phyloP scores from a whole-genome alignment of 2,888 invertebrate species.

The Toxonevra muliebris region DNA sequence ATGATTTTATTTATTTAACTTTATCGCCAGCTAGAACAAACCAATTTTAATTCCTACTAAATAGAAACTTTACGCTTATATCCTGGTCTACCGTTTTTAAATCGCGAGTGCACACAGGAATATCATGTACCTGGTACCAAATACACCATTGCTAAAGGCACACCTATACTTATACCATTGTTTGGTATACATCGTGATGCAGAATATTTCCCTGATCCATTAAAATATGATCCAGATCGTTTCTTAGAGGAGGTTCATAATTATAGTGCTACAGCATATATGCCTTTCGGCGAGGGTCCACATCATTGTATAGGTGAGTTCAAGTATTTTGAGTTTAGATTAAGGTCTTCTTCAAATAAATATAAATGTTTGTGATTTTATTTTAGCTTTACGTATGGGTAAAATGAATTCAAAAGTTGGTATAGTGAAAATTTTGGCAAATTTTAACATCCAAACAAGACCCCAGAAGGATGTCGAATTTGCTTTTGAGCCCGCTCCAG shows the following conservation, averaged over 20 bases:
- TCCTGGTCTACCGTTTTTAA: constrained; percentile 63
- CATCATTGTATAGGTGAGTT: constrained; percentile 63
- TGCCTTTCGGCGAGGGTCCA: constrained; percentile 66
- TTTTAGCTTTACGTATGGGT: constrained; percentile 47
- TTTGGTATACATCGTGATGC: constrained; percentile 64
- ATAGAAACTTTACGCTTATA: constrained; percentile 64
- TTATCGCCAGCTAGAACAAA: too few relatives aligned
- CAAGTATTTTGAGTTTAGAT: too few relatives aligned
- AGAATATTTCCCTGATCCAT: constrained; percentile 63
- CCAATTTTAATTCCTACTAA: neutral
- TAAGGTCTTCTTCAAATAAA: neutral
- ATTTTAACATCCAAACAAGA: constrained; percentile 42
- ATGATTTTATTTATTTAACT: neutral
- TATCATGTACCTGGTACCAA: constrained; percentile 59
- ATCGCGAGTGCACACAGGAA: constrained; percentile 62
- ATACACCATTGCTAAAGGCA: constrained; percentile 57
- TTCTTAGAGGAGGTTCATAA: constrained; percentile 53
- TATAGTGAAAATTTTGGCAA: constrained; percentile 43
- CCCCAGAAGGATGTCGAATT: constrained; percentile 44
- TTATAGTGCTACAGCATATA: constrained; percentile 55
- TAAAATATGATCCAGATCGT: constrained; percentile 65
- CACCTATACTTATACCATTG: constrained; percentile 61
- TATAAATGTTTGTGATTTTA: neutral
- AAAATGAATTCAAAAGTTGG: constrained; percentile 45
- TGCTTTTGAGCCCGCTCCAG: constrained; percentile 34